Evolutionary conservation across 2,888 invertebrate genomes (phyloP), one percentile per base, ranked within the genome.

Genomic region (Tortricodes alternella): DNA sequence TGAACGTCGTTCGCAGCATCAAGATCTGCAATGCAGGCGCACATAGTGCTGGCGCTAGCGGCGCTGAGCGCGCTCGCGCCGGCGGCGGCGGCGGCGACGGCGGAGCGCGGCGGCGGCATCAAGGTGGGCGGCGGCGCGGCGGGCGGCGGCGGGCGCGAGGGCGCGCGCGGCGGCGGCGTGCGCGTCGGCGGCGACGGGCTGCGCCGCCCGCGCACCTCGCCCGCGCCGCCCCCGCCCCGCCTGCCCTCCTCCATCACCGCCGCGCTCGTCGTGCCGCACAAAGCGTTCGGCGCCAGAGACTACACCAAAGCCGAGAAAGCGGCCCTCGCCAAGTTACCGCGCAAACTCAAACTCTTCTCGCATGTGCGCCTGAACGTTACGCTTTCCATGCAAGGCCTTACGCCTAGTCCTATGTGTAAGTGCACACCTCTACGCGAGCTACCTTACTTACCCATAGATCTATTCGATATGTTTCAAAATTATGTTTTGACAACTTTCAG

Each of bases 341-440:
- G 94, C 63, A 94, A 93, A 83, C 89, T 95, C 62, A 93, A 92
- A 74, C 91, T 94, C 64, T 94, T 95, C 81, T 93, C 94, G 73
- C 92, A 92, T 67, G 93, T 94, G 85, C 94, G 94, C 74, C 93
- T 95, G 66, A 92, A 93, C 71, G 92, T 94, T 65, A 93, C 93
- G 76, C 92, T 94, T 76, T 92, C 92, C 62, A 94, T 94, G 92
- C 93, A 94, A 76, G 94, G 94, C 76, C 89, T 95, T 68, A 95
- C 94, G 64, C 95, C 95, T 52, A 95, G 94, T 90, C 95, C 95
- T 58, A 95, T 93, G 89, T 93, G 95, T 95, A 83, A 92, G 93
- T 92, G 65, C 51, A 43, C 58, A 49, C 39, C n/a, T 29, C 15
- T 41, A 29, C 34, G 16, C 34, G 21, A 48, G 29, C 24, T 44